These are phyloP conservation scores for Chalcis sispes DNA, from an alignment of 2,888 invertebrate genomes.

Conservation along the genomic window DNA sequence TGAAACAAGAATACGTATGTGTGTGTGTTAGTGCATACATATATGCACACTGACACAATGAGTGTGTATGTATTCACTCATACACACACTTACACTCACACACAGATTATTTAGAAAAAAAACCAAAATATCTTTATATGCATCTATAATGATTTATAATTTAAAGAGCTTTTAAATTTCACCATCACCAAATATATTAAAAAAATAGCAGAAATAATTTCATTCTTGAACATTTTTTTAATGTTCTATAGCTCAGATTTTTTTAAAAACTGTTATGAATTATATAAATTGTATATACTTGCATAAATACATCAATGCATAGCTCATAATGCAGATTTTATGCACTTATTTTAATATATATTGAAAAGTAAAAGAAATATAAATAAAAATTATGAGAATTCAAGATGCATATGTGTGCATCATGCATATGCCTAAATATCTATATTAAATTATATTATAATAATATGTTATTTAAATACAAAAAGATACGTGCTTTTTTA, in stretches of 20 bases:
- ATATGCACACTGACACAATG: no score
- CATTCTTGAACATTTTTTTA: slow-evolving; percentile 37
- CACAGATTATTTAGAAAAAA: no score
- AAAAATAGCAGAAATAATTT: slow-evolving; percentile 41
- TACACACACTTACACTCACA: no score
- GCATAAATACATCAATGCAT: slow-evolving; percentile 50
- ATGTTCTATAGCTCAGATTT: slow-evolving; percentile 38
- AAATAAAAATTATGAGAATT: slow-evolving; percentile 60
- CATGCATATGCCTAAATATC: no score
- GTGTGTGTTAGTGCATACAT: no score
- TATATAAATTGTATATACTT: slow-evolving; percentile 51
- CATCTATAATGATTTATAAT: slow-evolving; percentile 42
- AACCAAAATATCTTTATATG: no score
- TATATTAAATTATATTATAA: slow-evolving; percentile 63
- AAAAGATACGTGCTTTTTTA: slow-evolving; percentile 55
- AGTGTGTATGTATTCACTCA: no score
- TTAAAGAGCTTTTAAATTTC: slow-evolving; percentile 33
- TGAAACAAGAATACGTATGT: slow-evolving; percentile 28
- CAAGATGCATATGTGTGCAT: slow-evolving; percentile 62
- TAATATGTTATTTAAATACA: slow-evolving; percentile 52
- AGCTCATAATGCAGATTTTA: slow-evolving; percentile 42
- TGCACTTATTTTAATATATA: slow-evolving; percentile 46
- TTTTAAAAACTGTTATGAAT: slow-evolving; percentile 41
- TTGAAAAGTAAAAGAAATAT: slow-evolving; percentile 40
- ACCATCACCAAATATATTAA: slow-evolving; percentile 26